Evolutionary conservation across 2,888 invertebrate species (phyloP), one percentile per base, ranked within the genome.

Genomic region (Pterostichus niger): DNA sequence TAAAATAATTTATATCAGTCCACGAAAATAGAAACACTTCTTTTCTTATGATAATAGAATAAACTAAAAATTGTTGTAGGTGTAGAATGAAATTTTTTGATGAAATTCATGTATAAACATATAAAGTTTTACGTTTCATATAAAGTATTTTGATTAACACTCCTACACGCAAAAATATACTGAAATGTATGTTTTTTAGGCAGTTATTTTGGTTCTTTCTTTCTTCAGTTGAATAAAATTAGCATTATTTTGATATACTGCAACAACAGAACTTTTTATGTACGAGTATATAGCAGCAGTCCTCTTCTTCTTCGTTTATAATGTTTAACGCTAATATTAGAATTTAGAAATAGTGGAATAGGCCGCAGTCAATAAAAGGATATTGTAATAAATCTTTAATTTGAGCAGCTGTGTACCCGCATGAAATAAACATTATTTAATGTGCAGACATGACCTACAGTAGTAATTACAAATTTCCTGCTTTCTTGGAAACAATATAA

Each of bases 161-260:
- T 31, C 64, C 64, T 64, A 64, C 64, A 7, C 40, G 17, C 10
- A 3, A 13, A 35, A 33, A 64, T 64, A 64, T 35, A 64, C 31
- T 33, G 31, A 35, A 64, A 64, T 64, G 35, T 64, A 64, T 64
- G 64, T 13, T 64, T 59, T 59, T 59, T 11, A n/a, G 7, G 11
- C 64, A 64, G 31, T 11, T n/a, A 64, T 64, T 64, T 11, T 5
- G 35, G 0, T 13, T 35, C 35, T 64, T 33, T 64, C 33, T 64
- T 64, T 64, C 6, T 40, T 35, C 6, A 31, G n/a, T 7, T 64
- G 64, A 64, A 64, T 64, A 64, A 64, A 64, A 64, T 64, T 35
- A 64, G n/a, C 64, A 64, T 64, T 64, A 64, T 64, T 64, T 64
- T 64, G 64, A 64, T 64, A 13, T 64, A 64, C 33, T 49, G 49